Evolutionary conservation across 2,113 vertebrate genomes (phyloP).

Genomic region (Myrmecophaga tridactyla): DNA sequence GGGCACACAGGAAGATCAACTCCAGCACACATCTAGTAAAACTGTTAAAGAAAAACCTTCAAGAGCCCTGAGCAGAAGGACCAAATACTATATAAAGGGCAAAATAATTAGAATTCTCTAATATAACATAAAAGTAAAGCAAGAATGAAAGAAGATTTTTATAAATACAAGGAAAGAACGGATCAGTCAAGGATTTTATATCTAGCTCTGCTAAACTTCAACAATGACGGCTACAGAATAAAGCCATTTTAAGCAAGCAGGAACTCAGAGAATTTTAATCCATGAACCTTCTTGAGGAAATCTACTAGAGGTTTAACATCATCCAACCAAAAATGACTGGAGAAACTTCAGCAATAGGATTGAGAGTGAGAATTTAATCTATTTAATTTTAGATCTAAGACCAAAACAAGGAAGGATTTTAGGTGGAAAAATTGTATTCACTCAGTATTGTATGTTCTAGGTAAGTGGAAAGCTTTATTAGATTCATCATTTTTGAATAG

Average conservation of each 20-base stretch:
- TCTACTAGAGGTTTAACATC: background rate
- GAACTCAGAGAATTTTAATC: background rate
- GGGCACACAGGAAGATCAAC: background rate
- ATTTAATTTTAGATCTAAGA: background rate
- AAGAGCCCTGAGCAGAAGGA: background rate
- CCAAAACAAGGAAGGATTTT: background rate
- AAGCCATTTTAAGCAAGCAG: background rate
- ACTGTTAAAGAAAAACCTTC: background rate
- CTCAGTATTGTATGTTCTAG: background rate
- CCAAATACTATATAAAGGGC: background rate
- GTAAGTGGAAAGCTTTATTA: background rate
- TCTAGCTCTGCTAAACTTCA: background rate
- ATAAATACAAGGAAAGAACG: background rate
- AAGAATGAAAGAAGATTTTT: background rate
- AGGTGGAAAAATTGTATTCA: background rate
- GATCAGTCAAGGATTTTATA: background rate
- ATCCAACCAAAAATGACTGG: background rate
- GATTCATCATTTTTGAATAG: background rate
- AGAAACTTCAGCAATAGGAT: background rate
- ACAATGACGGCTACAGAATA: background rate
- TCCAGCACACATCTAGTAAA: background rate
- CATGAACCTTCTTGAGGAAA: background rate
- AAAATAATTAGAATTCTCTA: background rate
- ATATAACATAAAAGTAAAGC: background rate
- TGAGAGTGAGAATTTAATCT: background rate